These are phyloP conservation scores for Grapholita molesta DNA, from an alignment of 1,140 invertebrate species.

Conservation along the genomic window DNA sequence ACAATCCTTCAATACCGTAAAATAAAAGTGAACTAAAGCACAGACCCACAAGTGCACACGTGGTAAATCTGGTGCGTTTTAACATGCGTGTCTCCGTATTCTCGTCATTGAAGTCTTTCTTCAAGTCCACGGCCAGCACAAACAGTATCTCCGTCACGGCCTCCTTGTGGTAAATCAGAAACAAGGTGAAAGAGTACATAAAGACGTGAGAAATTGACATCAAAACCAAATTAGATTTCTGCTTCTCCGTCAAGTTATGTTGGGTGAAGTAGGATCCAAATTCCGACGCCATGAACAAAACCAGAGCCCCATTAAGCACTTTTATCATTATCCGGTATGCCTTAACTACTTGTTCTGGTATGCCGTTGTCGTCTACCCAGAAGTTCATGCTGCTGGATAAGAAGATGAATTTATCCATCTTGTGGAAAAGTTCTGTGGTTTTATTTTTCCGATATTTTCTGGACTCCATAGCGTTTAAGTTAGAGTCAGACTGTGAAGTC, in stretches of 20 bases:
- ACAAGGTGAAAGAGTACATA: slow-evolving; percentile 6
- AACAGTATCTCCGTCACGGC: slow-evolving; percentile 17
- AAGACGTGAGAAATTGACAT: neutral
- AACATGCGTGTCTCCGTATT: slow-evolving; percentile 20
- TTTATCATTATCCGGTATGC: neutral
- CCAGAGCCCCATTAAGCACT: neutral
- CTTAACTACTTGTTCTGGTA: neutral
- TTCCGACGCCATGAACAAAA: slow-evolving; percentile 19
- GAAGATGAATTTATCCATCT: neutral
- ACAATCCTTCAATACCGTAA: slow-evolving; percentile 13
- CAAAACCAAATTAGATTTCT: slow-evolving; percentile 17
- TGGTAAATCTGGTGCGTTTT: slow-evolving; percentile 16
- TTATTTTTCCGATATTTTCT: neutral
- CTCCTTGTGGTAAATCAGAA: neutral
- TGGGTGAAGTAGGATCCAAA: slow-evolving; percentile 24
- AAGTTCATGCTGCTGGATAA: neutral
- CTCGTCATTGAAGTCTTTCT: slow-evolving; percentile 22
- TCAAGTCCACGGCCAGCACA: slow-evolving; percentile 17
- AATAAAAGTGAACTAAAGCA: neutral
- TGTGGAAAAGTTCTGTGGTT: neutral
- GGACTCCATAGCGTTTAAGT: neutral
- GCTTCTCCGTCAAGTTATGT: slow-evolving; percentile 23
- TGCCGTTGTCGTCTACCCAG: neutral
- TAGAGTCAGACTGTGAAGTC: no score
- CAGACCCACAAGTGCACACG: no score